phyloP scores from a whole-genome alignment of 2,797 vertebrate genomes.

The Muscicapa comitata region DNA sequence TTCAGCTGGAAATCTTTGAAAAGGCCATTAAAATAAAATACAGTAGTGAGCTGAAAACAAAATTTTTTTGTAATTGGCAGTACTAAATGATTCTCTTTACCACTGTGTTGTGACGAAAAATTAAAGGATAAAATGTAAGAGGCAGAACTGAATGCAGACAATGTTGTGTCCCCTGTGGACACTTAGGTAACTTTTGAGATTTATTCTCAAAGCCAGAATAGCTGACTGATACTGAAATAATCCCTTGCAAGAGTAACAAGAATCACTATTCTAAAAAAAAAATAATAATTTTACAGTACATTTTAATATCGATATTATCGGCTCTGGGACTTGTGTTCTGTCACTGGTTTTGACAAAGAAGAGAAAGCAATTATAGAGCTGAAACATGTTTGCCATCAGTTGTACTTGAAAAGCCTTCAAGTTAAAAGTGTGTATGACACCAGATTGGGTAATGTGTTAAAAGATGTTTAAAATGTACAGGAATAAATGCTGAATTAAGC shows the following conservation, averaged over 20 bases:
- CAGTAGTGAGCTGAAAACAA: background rate
- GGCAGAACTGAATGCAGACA: background rate
- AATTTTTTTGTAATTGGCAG: background rate
- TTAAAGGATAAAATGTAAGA: background rate
- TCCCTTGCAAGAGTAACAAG: background rate
- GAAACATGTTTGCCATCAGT: background rate
- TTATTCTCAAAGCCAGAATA: background rate
- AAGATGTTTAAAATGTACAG: background rate
- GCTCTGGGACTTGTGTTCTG: background rate
- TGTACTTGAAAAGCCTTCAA: background rate
- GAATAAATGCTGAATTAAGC: background rate
- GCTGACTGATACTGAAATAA: background rate
- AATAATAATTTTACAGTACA: background rate
- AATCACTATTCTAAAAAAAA: background rate
- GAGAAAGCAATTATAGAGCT: background rate
- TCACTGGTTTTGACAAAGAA: background rate
- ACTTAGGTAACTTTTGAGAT: background rate
- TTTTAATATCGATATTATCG: background rate
- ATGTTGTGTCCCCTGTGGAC: background rate
- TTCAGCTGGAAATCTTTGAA: background rate
- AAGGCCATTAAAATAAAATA: background rate
- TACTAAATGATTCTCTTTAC: background rate
- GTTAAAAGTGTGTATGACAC: background rate
- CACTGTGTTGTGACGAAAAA: background rate
- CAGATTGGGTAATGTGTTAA: background rate